Evolutionary conservation across 2,888 invertebrate species (phyloP).

Genomic region (Hemistola chrysoprasaria): DNA sequence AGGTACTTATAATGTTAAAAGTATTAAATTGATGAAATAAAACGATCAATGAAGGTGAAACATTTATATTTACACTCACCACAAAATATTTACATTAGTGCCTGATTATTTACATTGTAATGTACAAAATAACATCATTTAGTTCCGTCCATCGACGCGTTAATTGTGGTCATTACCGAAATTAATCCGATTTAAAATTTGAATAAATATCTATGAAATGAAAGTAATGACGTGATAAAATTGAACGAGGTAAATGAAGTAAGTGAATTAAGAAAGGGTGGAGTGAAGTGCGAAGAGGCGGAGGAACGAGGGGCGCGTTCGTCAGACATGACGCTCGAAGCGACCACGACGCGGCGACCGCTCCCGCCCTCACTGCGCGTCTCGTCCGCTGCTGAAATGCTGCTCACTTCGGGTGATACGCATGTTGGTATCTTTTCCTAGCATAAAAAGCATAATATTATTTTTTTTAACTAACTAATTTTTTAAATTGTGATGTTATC

Average conservation of each 20-base stretch:
- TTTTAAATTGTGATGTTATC: too few relatives aligned
- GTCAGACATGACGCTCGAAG: slow-evolving; percentile 86
- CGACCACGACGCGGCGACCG: slow-evolving; percentile 82
- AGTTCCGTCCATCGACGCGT: background rate
- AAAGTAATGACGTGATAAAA: slow-evolving; percentile 35
- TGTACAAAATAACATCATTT: slow-evolving; percentile 18
- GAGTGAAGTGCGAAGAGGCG: slow-evolving; percentile 44
- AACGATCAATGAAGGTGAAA: slow-evolving; percentile 29
- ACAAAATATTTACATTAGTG: slow-evolving; percentile 39
- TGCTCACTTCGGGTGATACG: slow-evolving; percentile 78
- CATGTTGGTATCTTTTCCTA: slow-evolving; percentile 68
- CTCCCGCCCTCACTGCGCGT: slow-evolving; percentile 62
- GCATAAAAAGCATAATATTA: too few relatives aligned
- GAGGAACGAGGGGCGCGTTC: slow-evolving; percentile 69
- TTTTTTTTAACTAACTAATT: too few relatives aligned
- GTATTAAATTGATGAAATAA: slow-evolving; percentile 20
- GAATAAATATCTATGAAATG: slow-evolving; percentile 29
- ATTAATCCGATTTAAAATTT: slow-evolving; percentile 24
- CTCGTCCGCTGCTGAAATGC: slow-evolving; percentile 63
- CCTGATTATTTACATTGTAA: slow-evolving; percentile 38
- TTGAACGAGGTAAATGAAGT: slow-evolving; percentile 24
- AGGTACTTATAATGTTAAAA: too few relatives aligned
- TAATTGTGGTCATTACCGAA: slow-evolving; percentile 7
- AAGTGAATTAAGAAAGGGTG: slow-evolving; percentile 34
- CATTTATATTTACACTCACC: slow-evolving; percentile 41